Conservation (phyloP, 2,797 vertebrate species). For the Onychomys torridus region DNA sequence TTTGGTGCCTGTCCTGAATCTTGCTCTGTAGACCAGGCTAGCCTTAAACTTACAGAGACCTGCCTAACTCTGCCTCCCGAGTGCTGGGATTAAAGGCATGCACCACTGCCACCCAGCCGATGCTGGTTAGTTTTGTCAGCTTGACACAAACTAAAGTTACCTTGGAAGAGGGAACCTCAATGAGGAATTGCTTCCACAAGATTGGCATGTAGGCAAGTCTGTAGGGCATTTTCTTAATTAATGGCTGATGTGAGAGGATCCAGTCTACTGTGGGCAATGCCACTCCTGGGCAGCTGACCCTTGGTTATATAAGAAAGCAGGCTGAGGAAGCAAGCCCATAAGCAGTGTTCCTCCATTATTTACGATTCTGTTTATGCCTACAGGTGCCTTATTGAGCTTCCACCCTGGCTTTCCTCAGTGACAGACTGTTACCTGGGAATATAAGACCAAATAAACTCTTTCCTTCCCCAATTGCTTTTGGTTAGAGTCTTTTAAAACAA, state of each 20-base stretch:
- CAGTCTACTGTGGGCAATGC: neutral
- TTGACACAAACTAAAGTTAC: neutral
- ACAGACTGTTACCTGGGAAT: neutral
- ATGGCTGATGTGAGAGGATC: neutral
- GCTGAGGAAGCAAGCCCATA: neutral
- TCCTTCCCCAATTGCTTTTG: neutral
- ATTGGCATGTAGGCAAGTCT: neutral
- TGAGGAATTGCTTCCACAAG: neutral
- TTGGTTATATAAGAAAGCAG: neutral
- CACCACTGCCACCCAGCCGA: too few relatives aligned
- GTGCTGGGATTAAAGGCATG: too few relatives aligned
- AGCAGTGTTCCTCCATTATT: neutral
- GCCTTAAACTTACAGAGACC: too few relatives aligned
- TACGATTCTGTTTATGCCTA: neutral
- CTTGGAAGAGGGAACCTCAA: neutral
- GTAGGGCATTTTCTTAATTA: neutral
- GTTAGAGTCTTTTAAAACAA: neutral
- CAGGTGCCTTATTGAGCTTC: neutral
- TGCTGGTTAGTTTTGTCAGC: neutral
- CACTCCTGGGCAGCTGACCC: neutral
- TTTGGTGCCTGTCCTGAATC: too few relatives aligned
- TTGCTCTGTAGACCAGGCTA: too few relatives aligned
- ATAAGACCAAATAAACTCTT: neutral
- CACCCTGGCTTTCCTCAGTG: neutral
- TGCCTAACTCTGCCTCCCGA: too few relatives aligned